phyloP scores from a whole-genome alignment of 2,113 vertebrate species.

The Sinocyclocheilus anshuiensis region DNA sequence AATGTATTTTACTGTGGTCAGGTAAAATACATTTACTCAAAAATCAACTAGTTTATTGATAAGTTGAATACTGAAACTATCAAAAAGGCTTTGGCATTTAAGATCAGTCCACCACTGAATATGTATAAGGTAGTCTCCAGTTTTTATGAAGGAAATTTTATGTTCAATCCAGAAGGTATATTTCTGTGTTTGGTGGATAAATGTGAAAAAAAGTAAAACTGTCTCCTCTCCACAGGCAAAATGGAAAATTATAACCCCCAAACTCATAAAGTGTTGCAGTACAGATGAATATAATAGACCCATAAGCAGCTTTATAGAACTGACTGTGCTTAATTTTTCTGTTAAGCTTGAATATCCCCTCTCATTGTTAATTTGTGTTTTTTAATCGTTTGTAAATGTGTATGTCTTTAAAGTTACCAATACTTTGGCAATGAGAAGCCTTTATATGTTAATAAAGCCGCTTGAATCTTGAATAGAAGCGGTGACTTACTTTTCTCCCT shows the following conservation, averaged over 20 bases:
- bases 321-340: background rate
- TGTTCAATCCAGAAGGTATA: background rate
- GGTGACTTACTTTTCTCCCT: background rate
- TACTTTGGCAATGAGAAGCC: background rate
- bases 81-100: background rate
- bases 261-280: background rate
- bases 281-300: background rate
- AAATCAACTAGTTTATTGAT: conserved; percentile 10
- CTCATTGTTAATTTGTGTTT: background rate
- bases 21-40: background rate
- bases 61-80: background rate
- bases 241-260: background rate
- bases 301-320: background rate
- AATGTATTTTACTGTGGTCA: background rate
- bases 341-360: background rate
- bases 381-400: background rate
- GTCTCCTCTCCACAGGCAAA: background rate
- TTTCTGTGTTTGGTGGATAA: background rate
- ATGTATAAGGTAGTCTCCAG: background rate
- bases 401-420: background rate
- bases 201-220: background rate
- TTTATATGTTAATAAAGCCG: too few species aligned
- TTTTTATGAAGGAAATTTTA: background rate
- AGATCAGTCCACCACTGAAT: background rate
- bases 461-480: background rate